A percentile compares a stretch with the other conserved stretches of the same genome.
Evolutionary conservation across 2,797 vertebrate genomes (phyloP).

Genomic region (Sebastes diaconus): DNA sequence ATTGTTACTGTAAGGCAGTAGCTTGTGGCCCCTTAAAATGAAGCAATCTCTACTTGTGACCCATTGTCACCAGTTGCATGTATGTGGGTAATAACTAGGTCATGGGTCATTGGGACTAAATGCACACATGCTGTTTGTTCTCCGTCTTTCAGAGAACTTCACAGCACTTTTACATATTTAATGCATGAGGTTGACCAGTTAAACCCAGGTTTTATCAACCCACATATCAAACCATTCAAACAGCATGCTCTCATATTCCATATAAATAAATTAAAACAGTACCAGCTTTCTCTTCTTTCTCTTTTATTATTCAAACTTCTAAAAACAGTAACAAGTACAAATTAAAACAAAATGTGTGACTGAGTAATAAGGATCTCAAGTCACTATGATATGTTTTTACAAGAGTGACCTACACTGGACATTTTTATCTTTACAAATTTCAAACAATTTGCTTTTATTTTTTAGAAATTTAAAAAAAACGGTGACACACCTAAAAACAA

Average conservation of each 20-base stretch:
- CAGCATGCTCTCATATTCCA: neutral
- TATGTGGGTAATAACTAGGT: neutral
- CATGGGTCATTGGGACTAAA: neutral
- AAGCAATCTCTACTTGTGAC: neutral
- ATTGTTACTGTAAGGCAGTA: neutral
- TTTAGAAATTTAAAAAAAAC: neutral
- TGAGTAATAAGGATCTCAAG: neutral
- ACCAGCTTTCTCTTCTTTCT: neutral
- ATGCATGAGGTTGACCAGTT: neutral
- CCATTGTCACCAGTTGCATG: neutral
- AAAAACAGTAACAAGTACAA: conserved; percentile 38
- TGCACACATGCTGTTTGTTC: neutral
- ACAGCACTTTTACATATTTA: neutral
- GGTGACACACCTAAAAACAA: conserved; percentile 9
- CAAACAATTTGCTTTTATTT: neutral
- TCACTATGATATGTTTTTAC: neutral
- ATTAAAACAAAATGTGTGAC: conserved; percentile 1
- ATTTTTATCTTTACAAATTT: neutral
- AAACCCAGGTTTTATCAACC: neutral
- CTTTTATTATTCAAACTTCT: conserved; percentile 49
- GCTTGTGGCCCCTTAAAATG: neutral
- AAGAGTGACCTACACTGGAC: neutral
- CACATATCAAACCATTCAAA: neutral
- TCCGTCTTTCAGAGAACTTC: neutral
- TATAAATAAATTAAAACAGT: neutral